phyloP scores from a whole-genome alignment of 2,888 invertebrate genomes.

The Acanthacorydalis orientalis region DNA sequence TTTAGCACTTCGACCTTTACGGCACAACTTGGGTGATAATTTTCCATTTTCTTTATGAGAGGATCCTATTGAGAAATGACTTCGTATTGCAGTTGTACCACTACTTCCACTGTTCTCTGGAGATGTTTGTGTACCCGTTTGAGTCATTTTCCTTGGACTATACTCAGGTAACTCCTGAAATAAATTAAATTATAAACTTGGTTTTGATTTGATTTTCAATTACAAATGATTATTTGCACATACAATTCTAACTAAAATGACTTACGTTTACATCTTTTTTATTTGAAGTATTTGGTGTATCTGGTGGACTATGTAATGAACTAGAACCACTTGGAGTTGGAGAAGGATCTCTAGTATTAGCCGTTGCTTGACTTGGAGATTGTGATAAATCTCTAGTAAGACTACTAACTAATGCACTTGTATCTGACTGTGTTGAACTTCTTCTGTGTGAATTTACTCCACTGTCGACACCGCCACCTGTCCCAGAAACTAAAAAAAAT shows the following conservation, averaged over 20 bases:
- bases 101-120: slow-evolving; percentile 33
- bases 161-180: slow-evolving; percentile 20
- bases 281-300: slow-evolving; percentile 28
- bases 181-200: not conserved
- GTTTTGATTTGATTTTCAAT: not conserved
- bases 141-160: slow-evolving; percentile 31
- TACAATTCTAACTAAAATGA: not conserved
- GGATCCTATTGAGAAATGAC: slow-evolving; percentile 43
- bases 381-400: slow-evolving; percentile 42
- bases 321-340: slow-evolving; percentile 37
- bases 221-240: not conserved
- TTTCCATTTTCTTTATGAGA: slow-evolving; percentile 31
- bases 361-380: slow-evolving; percentile 33
- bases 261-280: slow-evolving; percentile 18
- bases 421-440: slow-evolving; percentile 40
- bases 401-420: slow-evolving; percentile 42
- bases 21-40: slow-evolving; percentile 33
- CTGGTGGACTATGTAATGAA: slow-evolving; percentile 31
- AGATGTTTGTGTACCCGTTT: slow-evolving; percentile 55
- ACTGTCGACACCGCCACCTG: slow-evolving; percentile 20
- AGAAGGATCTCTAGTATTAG: slow-evolving; percentile 30
- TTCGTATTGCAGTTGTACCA: slow-evolving; percentile 25
- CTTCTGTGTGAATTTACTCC: slow-evolving; percentile 27
- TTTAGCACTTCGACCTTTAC: slow-evolving; percentile 35
- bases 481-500: slow-evolving; percentile 23